A percentile compares a stretch with the other conserved stretches of the same genome.
phyloP scores from a whole-genome alignment of 2,113 vertebrate genomes.

The Gobiocypris rarus region DNA sequence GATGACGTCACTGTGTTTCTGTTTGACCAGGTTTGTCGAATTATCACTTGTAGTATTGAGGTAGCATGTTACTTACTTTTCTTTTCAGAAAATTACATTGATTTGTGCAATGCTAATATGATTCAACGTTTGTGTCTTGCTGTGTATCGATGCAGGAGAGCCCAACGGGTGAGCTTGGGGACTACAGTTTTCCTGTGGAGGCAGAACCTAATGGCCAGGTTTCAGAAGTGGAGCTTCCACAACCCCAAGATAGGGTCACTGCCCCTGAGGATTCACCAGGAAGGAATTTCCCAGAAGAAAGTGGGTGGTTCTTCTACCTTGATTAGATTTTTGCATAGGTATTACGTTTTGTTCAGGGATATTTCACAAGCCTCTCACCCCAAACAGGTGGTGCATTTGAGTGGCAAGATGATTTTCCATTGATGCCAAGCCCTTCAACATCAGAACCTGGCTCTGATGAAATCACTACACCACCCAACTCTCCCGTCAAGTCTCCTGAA shows the following conservation, averaged over 20 bases:
- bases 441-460: slow-evolving; percentile 56
- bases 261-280: slow-evolving; percentile 62
- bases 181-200: slow-evolving; percentile 78
- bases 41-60: background rate
- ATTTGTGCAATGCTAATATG: background rate
- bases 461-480: slow-evolving; percentile 50
- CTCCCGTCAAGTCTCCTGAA: slow-evolving; percentile 62
- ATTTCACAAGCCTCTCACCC: slow-evolving; percentile 23
- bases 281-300: slow-evolving; percentile 69
- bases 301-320: slow-evolving; percentile 66
- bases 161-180: slow-evolving; percentile 88
- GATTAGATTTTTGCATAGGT: background rate
- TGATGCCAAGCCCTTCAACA: slow-evolving; percentile 64
- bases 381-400: slow-evolving; percentile 74
- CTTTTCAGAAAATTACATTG: background rate
- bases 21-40: slow-evolving; percentile 91
- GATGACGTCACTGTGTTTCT: slow-evolving; percentile 98
- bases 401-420: slow-evolving; percentile 76
- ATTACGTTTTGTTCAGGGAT: background rate
- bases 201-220: slow-evolving; percentile 66
- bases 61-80: background rate
- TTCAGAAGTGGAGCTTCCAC: slow-evolving; percentile 57
- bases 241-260: slow-evolving; percentile 46
- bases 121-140: background rate
- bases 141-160: slow-evolving; percentile 82